Percentiles rank a stretch among this genome's conserved stretches.
Evolutionary conservation across 2,797 vertebrate genomes (phyloP).

Genomic region (Micropoecilia bifurca): DNA sequence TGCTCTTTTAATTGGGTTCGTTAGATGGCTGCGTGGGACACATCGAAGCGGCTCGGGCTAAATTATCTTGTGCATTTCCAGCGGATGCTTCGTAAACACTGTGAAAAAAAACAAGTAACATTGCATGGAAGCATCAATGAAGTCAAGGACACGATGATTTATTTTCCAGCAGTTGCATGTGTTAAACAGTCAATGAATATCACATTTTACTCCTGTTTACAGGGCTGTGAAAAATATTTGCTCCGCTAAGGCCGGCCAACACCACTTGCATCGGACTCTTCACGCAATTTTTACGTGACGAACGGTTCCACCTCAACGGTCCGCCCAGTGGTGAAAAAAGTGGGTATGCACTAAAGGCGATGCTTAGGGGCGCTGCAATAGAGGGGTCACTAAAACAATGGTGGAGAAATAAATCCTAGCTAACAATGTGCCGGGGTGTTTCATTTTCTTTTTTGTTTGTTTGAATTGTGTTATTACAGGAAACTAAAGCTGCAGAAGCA

Average conservation of each 20-base stretch:
- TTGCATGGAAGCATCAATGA: background rate
- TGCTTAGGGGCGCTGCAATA: too few relatives aligned
- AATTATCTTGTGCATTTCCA: background rate
- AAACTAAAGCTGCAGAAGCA: too few relatives aligned
- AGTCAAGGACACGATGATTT: background rate
- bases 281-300: background rate
- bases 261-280: background rate
- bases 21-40: background rate
- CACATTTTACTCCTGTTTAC: background rate
- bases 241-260: background rate
- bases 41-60: conserved; percentile 3
- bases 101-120: background rate
- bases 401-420: too few relatives aligned
- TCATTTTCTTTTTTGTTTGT: too few relatives aligned
- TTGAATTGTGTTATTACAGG: too few relatives aligned
- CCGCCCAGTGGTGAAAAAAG: too few relatives aligned
- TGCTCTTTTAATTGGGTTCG: conserved; percentile 19
- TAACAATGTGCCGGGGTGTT: too few relatives aligned
- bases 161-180: background rate
- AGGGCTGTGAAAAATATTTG: background rate
- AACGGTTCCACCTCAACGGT: background rate
- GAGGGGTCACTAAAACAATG: too few relatives aligned
- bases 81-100: background rate
- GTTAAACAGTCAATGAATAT: background rate
- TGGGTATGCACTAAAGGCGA: too few relatives aligned